A percentile compares a stretch with the other conserved stretches of the same genome.
phyloP scores from a whole-genome alignment of 2,888 invertebrate genomes.

The Chironomus tentans region DNA sequence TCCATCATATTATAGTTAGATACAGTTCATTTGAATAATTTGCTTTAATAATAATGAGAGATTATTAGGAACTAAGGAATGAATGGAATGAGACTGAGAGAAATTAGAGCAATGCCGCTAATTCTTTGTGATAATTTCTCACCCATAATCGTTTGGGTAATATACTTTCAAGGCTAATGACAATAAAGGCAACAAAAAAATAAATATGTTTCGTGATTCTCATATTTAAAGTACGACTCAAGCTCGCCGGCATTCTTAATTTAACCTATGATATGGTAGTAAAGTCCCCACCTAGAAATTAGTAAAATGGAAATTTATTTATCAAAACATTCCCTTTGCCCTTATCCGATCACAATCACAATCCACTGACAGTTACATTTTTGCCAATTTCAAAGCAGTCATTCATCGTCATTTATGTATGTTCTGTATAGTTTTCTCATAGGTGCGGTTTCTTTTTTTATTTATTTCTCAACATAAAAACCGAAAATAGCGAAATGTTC shows the following conservation, averaged over 20 bases:
- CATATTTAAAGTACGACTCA: background rate
- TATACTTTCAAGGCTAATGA: conserved; percentile 14
- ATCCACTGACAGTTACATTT: background rate
- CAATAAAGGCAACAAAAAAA: background rate
- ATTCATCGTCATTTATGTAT: background rate
- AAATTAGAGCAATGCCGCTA: conserved; percentile 13
- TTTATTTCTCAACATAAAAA: too few species aligned
- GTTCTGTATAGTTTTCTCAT: background rate
- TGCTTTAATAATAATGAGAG: background rate
- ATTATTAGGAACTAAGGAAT: background rate
- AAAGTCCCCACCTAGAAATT: background rate
- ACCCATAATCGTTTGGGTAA: background rate
- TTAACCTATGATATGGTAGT: background rate
- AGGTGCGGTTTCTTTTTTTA: conserved; percentile 11
- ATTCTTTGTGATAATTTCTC: background rate
- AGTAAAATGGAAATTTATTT: background rate
- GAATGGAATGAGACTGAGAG: background rate
- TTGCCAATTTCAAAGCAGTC: conserved; percentile 13
- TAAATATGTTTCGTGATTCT: background rate
- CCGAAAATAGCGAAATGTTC: background rate
- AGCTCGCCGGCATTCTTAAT: background rate
- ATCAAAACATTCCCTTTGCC: conserved; percentile 3
- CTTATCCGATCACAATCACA: background rate
- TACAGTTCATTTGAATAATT: too few species aligned
- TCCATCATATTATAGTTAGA: too few species aligned